Conservation (phyloP, 2,797 vertebrate genomes). For the Ctenopoma multispine region DNA sequence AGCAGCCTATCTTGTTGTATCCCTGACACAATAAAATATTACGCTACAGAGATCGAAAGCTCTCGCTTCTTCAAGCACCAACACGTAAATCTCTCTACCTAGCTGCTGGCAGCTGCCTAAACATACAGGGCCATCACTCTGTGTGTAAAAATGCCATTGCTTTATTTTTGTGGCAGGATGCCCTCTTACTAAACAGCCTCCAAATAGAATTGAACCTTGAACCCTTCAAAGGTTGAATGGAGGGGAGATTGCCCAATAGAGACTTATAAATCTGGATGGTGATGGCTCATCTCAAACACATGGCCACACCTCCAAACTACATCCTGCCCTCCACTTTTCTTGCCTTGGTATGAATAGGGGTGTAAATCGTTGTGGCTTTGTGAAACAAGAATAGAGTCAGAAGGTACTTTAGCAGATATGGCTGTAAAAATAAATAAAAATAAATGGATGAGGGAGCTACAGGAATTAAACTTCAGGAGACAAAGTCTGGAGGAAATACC, state of each 20-base stretch:
- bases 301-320: constrained; percentile 18
- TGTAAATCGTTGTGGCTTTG: constrained; percentile 74
- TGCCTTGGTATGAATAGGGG: constrained; percentile 60
- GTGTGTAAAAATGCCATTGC: constrained; percentile 45
- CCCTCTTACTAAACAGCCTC: constrained; percentile 57
- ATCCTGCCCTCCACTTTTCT: constrained; percentile 40
- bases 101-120: constrained; percentile 55
- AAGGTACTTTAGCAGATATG: constrained; percentile 66
- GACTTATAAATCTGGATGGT: constrained; percentile 75
- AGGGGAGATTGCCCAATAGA: constrained; percentile 50
- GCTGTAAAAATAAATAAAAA: constrained; percentile 72
- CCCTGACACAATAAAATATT: constrained; percentile 75
- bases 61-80: constrained; percentile 61
- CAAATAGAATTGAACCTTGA: constrained; percentile 78
- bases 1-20: constrained; percentile 60
- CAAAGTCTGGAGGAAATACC: constrained; percentile 19
- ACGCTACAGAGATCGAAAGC: constrained; percentile 60
- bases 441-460: constrained; percentile 47
- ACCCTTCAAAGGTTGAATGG: constrained; percentile 61
- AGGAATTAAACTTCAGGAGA: constrained; percentile 11
- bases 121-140: constrained; percentile 49
- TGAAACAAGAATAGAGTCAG: constrained; percentile 66
- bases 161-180: constrained; percentile 37
- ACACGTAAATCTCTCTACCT: constrained; percentile 65
- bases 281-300: constrained; percentile 70